Base-by-base conservation (phyloP, 2,113 vertebrate genomes). In the Percopsis transmontana region DNA sequence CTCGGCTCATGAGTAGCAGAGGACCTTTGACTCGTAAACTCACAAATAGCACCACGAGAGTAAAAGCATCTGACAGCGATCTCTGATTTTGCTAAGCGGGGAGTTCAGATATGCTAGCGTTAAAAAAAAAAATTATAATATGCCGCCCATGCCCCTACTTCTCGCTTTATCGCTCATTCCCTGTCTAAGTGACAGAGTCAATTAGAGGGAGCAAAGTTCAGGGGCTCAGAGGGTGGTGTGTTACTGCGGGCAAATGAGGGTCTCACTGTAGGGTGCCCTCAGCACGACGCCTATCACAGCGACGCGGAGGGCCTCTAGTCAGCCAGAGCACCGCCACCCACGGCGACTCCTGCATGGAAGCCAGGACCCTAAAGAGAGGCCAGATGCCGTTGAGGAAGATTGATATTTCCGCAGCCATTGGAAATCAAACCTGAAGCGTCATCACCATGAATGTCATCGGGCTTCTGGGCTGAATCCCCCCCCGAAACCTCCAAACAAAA, bases 191-290 rank as follows among this genome's bases (percentile, higher is more conserved):
- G 84, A 87, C 84, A 83, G 83, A 85, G 88, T 88, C 86, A 89
- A 77, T 83, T 69, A 82, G 89, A 83, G 70, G 73, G 81, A 87
- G 87, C 82, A 87, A 76, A 85, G 81, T 63, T 66, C 8, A 6
- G 41, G 52, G 20, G 23, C 52, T 47, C 52, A 68, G 76, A 42
- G 76, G 85, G 84, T 84, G 83, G 81, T 82, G 83, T 71, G 79
- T 85, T 79, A 78, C 72, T 71, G 77, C 41, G 81, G 87, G 87
- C 84, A 86, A 87, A 87, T 87, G 81, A 88, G 84, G 86, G 79
- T 80, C 82, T 83, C 72, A 52, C 82, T 27, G 24, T 77, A 72
- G 68, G 80, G 79, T 81, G 76, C 70, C 57, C 72, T 59, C 69
- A 72, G 79, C 81, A 55, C 62, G 85, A 82, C 76, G 81, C 76